A percentile compares a stretch with the other conserved stretches of the same genome.
phyloP scores from a whole-genome alignment of 1,140 invertebrate genomes.

The Latrodectus geometricus region DNA sequence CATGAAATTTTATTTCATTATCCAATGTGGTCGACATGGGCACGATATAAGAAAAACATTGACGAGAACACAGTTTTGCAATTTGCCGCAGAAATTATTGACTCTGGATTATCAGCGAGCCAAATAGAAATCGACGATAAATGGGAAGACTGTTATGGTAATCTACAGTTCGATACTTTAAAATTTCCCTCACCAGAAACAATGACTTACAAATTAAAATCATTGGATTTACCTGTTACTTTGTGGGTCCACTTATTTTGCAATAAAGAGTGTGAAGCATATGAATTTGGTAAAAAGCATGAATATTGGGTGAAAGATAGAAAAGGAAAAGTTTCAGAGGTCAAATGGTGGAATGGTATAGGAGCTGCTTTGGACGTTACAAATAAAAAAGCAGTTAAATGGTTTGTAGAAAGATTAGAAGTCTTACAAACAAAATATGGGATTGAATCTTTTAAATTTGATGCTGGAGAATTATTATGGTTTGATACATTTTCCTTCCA shows the following conservation, averaged over 20 bases:
- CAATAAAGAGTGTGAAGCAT: slow-evolving; percentile 78
- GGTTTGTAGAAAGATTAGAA: slow-evolving; percentile 79
- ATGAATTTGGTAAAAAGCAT: slow-evolving; percentile 66
- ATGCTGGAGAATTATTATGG: slow-evolving; percentile 83
- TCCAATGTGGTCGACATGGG: slow-evolving; percentile 95
- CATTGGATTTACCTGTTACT: slow-evolving; percentile 78
- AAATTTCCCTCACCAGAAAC: slow-evolving; percentile 81
- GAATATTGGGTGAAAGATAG: slow-evolving; percentile 64
- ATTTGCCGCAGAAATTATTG: slow-evolving; percentile 79
- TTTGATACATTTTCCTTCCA: slow-evolving; percentile 67
- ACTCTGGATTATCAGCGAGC: slow-evolving; percentile 78
- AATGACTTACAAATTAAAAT: slow-evolving; percentile 74
- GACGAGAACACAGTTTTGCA: slow-evolving; percentile 76
- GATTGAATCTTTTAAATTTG: slow-evolving; percentile 92
- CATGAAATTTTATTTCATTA: slow-evolving; percentile 79
- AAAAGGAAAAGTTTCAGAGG: slow-evolving; percentile 72
- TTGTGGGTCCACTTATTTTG: slow-evolving; percentile 93
- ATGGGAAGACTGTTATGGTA: slow-evolving; percentile 91
- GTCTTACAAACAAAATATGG: slow-evolving; percentile 74
- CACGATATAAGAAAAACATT: slow-evolving; percentile 79
- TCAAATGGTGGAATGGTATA: slow-evolving; percentile 86
- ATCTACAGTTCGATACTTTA: slow-evolving; percentile 77
- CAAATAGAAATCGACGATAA: slow-evolving; percentile 92
- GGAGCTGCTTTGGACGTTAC: slow-evolving; percentile 81
- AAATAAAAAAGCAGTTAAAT: slow-evolving; percentile 77